A percentile compares a stretch with the other conserved stretches of the same genome.
Conservation (phyloP, 1,140 invertebrate species). For the Onthophagus taurus region DNA sequence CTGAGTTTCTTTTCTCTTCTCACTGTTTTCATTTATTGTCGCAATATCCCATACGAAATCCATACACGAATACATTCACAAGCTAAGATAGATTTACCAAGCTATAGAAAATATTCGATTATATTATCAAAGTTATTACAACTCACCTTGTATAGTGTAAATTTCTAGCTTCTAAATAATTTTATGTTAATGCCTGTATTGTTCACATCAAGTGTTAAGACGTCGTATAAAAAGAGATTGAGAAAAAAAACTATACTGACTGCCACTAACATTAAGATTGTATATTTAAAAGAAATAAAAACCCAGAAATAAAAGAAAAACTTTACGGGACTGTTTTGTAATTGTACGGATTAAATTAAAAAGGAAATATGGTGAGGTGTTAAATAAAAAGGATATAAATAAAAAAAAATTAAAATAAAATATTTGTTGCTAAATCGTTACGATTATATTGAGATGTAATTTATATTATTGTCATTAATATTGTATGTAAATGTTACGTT, state of each 20-base stretch:
- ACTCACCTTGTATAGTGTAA: neutral
- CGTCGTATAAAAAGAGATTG: slow-evolving; percentile 1
- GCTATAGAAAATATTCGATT: slow-evolving; percentile 11
- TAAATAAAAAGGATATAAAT: neutral
- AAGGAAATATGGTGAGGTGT: neutral
- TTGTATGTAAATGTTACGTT: slow-evolving; percentile 9
- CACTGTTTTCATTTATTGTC: too few relatives aligned
- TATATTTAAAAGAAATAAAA: slow-evolving; percentile 7
- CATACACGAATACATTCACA: too few relatives aligned
- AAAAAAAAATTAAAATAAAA: slow-evolving; percentile 19
- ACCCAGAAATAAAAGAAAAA: neutral
- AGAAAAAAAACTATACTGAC: slow-evolving; percentile 5
- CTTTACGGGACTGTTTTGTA: neutral
- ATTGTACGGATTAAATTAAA: neutral
- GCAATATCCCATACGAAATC: too few relatives aligned
- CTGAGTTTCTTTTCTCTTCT: too few relatives aligned
- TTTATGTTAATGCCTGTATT: neutral
- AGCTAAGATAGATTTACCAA: too few relatives aligned
- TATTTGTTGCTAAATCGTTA: slow-evolving; percentile 33
- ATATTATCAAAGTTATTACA: slow-evolving; percentile 9
- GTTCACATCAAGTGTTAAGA: slow-evolving; percentile 6
- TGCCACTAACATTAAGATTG: slow-evolving; percentile 11
- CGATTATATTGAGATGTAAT: slow-evolving; percentile 19
- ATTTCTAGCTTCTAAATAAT: neutral
- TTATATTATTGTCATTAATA: slow-evolving; percentile 10